Conservation (phyloP, 2,797 vertebrate genomes). For the Eutrigla gurnardus region DNA sequence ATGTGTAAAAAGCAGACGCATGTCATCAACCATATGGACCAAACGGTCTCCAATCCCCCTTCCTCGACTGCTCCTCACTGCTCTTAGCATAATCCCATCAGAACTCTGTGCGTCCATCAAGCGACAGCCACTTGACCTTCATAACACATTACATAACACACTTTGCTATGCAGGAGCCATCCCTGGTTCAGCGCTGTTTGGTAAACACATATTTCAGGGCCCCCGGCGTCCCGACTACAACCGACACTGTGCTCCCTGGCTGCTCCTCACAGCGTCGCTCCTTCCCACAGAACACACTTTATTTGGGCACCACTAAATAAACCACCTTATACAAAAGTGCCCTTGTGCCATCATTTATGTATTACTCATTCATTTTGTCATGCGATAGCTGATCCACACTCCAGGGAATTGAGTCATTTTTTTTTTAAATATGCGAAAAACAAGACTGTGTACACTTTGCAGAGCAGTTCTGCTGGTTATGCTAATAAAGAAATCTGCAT, state of each 20-base stretch:
- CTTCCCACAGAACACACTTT: slow-evolving; percentile 12
- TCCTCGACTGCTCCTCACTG: slow-evolving; percentile 38
- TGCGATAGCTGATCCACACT: not conserved
- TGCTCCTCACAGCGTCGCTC: slow-evolving; percentile 3
- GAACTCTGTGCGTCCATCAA: slow-evolving; percentile 67
- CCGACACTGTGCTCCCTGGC: not conserved
- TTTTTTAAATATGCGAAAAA: not conserved
- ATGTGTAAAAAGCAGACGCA: slow-evolving; percentile 21
- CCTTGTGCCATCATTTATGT: not conserved
- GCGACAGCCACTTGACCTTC: slow-evolving; percentile 60
- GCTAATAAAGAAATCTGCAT: not conserved
- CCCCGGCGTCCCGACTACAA: slow-evolving; percentile 11
- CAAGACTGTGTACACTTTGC: not conserved
- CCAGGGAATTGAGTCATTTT: not conserved
- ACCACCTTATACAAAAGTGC: slow-evolving; percentile 4
- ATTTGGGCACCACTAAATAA: slow-evolving; percentile 7
- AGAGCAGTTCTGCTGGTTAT: slow-evolving; percentile 13
- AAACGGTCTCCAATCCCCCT: slow-evolving; percentile 43
- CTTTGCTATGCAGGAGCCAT: slow-evolving; percentile 45
- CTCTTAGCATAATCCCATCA: slow-evolving; percentile 76
- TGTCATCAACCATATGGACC: slow-evolving; percentile 40
- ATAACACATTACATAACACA: slow-evolving; percentile 74
- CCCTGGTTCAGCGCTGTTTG: slow-evolving; percentile 32
- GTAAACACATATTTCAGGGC: slow-evolving; percentile 43
- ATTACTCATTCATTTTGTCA: slow-evolving; percentile 3